phyloP scores from a whole-genome alignment of 2,113 vertebrate species.

The Pterocles orientalis region DNA sequence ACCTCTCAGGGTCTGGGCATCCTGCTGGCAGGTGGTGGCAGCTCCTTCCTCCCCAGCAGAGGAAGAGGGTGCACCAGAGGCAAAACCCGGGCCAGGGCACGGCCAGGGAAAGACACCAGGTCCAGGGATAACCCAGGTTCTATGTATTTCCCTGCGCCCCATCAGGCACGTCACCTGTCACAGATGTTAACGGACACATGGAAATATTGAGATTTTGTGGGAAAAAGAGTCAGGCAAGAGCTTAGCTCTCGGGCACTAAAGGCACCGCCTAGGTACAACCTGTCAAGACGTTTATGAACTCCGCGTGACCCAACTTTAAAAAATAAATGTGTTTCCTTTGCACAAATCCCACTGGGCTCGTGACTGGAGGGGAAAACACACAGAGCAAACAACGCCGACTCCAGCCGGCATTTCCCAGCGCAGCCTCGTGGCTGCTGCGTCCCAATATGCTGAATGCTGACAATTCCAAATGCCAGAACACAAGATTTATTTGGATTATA shows the following conservation, averaged over 20 bases:
- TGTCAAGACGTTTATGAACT: background rate
- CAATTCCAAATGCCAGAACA: slow-evolving; percentile 47
- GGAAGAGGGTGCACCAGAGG: background rate
- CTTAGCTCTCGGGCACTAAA: background rate
- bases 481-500: slow-evolving; percentile 62
- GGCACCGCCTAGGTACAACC: background rate
- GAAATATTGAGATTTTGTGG: background rate
- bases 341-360: background rate
- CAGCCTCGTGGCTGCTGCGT: background rate
- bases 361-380: background rate
- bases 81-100: background rate
- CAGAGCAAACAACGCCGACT: background rate
- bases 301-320: background rate
- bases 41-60: background rate
- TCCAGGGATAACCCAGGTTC: background rate
- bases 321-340: background rate
- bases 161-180: background rate
- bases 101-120: background rate
- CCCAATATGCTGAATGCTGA: background rate
- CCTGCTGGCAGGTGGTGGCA: background rate
- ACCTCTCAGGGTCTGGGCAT: background rate
- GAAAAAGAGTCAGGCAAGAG: background rate
- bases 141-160: background rate
- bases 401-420: background rate
- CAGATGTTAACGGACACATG: background rate